Conservation (phyloP, 2,888 invertebrate genomes). For the Ormia ochracea region DNA sequence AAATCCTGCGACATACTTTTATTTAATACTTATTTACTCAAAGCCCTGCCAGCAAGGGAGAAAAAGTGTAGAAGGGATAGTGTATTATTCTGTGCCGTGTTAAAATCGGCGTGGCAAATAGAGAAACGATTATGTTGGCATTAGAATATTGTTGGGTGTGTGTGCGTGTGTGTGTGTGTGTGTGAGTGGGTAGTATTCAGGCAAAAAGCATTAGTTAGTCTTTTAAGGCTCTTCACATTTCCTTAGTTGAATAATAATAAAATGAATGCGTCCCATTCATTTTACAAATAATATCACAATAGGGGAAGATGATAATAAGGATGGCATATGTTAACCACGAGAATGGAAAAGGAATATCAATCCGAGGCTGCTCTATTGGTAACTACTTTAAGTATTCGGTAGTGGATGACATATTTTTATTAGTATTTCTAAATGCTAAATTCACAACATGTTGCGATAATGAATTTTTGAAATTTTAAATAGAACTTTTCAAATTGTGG, state of each 20-base stretch:
- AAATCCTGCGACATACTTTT: not conserved
- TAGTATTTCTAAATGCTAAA: conserved; percentile 9
- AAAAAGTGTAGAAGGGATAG: not conserved
- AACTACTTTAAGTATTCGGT: conserved; percentile 7
- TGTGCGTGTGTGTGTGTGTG: not conserved
- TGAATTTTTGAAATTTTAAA: conserved; percentile 73
- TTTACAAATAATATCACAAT: conserved; percentile 43
- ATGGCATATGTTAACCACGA: not conserved
- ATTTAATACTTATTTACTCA: conserved; percentile 44
- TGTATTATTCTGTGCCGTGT: not conserved
- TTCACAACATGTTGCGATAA: conserved; percentile 69
- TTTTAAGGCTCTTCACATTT: conserved; percentile 41
- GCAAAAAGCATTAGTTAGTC: conserved; percentile 42
- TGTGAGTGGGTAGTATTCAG: not conserved
- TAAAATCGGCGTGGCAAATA: conserved; percentile 12
- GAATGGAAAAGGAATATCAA: not conserved
- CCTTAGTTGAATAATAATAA: conserved; percentile 53
- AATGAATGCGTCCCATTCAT: conserved; percentile 59
- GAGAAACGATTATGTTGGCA: conserved; percentile 43
- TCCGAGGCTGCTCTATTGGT: not conserved
- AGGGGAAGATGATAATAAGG: conserved; percentile 1
- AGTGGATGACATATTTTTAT: conserved; percentile 26
- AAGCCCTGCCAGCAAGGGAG: conserved; percentile 28
- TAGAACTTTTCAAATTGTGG: conserved; percentile 18
- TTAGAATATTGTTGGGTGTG: not conserved